A percentile compares a stretch with the other conserved stretches of the same genome.
These are phyloP conservation scores for Drosophila crucigera DNA, from an alignment of 2,888 invertebrate genomes.

Conservation along the genomic window DNA sequence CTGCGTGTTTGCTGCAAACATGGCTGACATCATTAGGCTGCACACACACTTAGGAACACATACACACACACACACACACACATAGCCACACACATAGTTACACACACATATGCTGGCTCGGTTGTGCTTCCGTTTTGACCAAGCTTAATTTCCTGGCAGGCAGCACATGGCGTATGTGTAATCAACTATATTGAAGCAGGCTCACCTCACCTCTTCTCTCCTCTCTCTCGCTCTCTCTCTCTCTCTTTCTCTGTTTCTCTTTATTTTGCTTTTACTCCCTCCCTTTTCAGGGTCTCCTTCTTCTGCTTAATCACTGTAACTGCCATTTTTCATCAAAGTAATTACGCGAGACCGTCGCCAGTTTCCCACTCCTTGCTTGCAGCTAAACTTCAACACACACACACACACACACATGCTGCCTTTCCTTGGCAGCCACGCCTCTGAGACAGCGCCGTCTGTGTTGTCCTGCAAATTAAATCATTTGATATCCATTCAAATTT, in stretches of 20 bases:
- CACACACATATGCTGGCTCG: conserved; percentile 28
- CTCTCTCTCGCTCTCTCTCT: conserved; percentile 4
- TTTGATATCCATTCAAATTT: conserved; percentile 76
- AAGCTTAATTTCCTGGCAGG: conserved; percentile 75
- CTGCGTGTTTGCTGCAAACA: conserved; percentile 69
- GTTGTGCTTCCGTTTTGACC: conserved; percentile 72
- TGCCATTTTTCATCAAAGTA: conserved; percentile 80
- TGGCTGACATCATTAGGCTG: conserved; percentile 75
- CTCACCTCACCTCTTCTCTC: conserved; percentile 9
- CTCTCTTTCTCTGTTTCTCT: conserved; percentile 2
- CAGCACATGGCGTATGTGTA: conserved; percentile 77
- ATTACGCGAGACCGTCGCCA: conserved; percentile 54
- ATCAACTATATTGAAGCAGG: conserved; percentile 69
- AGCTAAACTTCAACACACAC: not conserved
- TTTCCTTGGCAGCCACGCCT: not conserved
- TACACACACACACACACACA: conserved; percentile 17
- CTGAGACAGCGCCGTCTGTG: not conserved
- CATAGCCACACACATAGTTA: not conserved
- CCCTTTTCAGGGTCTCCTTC: conserved; percentile 2
- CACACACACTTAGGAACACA: conserved; percentile 15
- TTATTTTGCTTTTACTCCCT: not conserved
- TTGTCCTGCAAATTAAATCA: conserved; percentile 69
- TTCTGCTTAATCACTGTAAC: conserved; percentile 76
- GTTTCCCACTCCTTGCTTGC: not conserved
- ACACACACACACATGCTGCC: not conserved